Conservation (phyloP, 1,140 invertebrate genomes). For the Condylostylus longicornis region DNA sequence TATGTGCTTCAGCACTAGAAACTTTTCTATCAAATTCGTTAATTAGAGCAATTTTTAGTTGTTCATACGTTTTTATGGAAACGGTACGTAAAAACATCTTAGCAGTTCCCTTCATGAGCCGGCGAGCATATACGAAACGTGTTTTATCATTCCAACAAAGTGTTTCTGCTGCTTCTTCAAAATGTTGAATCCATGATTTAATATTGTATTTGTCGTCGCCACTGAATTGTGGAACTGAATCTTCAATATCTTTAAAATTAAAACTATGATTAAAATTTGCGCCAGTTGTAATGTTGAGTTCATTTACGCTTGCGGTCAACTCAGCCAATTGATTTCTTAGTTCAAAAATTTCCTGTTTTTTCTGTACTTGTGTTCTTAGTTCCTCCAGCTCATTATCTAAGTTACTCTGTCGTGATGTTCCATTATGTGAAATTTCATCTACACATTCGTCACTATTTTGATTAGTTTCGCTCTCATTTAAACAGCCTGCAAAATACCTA, state of each 20-base stretch:
- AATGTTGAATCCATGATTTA: conserved; percentile 2
- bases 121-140: conserved; percentile 1
- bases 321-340: no score
- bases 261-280: no score
- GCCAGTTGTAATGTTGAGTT: no score
- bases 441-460: no score
- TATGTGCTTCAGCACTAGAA: conserved; percentile 1
- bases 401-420: no score
- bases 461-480: no score
- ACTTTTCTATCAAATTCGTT: not conserved
- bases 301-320: no score
- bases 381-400: no score
- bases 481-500: no score
- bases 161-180: conserved; percentile 2
- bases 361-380: no score
- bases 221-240: conserved; percentile 1
- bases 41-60: not conserved
- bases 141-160: not conserved
- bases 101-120: conserved; percentile 1
- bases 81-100: not conserved
- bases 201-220: conserved; percentile 3
- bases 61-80: not conserved
- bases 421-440: no score
- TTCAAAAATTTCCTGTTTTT: no score
- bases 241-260: conserved; percentile 1